Base-by-base conservation (phyloP, 2,888 invertebrate species). In the Rugalucina vietnamica region DNA sequence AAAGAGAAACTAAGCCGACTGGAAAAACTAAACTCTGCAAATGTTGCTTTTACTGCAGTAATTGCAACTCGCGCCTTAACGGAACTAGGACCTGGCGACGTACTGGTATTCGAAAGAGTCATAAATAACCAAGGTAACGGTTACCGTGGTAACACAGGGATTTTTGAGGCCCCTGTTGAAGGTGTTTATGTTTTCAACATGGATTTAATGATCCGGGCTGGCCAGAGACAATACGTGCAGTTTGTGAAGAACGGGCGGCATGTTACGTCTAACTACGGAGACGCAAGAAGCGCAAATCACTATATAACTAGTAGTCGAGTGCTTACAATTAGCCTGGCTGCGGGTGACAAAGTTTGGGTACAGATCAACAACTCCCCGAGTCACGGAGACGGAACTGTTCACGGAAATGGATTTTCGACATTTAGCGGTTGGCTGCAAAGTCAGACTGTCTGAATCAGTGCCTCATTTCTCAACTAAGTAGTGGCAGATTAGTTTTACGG, bases 391-490 rank as follows among this genome's bases (percentile, higher is more conserved):
- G 84, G 84, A 5, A 60, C n/a, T 18, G 69, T 84, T 34, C 84
- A 84, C 54, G 80, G 80, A 32, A 79, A 83, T 39, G 65, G 54
- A 24, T 77, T 79, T 37, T 76, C 84, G 49, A 80, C 84, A 18
- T 84, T 84, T 50, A 77, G 77, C 37, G 83, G 83, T 0, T 83
- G 84, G 84, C 73, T 84, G n/a, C n/a, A n/a, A n/a, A n/a, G n/a
- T n/a, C n/a, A n/a, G n/a, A n/a, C n/a, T n/a, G n/a, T n/a, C n/a
- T n/a, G n/a, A n/a, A n/a, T n/a, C n/a, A n/a, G n/a, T n/a, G n/a
- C n/a, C n/a, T n/a, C n/a, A n/a, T n/a, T n/a, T n/a, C n/a, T n/a
- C n/a, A n/a, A n/a, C n/a, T n/a, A n/a, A n/a, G n/a, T n/a, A n/a
- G n/a, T n/a, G n/a, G n/a, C n/a, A n/a, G n/a, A n/a, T n/a, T n/a